phyloP scores from a whole-genome alignment of 2,797 vertebrate species.

The Megalops cyprinoides region DNA sequence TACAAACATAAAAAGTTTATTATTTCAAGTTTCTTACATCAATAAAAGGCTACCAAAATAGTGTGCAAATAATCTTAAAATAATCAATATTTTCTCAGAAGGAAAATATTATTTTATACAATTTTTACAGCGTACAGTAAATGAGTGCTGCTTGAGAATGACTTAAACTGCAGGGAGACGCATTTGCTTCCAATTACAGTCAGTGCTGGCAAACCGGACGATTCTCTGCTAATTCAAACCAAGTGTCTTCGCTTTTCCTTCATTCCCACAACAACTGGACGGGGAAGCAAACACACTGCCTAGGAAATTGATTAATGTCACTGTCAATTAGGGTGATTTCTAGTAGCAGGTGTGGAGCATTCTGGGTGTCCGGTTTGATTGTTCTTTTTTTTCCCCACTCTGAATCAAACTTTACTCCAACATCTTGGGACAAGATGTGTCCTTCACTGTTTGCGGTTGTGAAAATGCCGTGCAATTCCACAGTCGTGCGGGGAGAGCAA shows the following conservation, averaged over 20 bases:
- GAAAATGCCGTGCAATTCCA: background rate
- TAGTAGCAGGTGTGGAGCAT: slow-evolving; percentile 3
- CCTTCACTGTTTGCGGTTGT: background rate
- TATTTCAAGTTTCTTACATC: too few species aligned
- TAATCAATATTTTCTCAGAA: too few species aligned
- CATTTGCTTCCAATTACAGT: slow-evolving; percentile 17
- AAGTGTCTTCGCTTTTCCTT: background rate
- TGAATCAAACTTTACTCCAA: background rate
- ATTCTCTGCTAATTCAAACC: background rate
- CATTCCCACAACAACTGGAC: slow-evolving; percentile 10
- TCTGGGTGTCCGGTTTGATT: background rate
- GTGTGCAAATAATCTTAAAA: too few species aligned
- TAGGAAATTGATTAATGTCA: slow-evolving; percentile 2
- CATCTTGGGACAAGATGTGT: background rate
- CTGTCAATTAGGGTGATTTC: background rate
- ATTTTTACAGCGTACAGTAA: too few species aligned
- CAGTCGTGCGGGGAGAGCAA: background rate
- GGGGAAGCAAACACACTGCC: background rate
- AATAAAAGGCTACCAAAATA: too few species aligned
- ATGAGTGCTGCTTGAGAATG: background rate
- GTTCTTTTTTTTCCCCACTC: background rate
- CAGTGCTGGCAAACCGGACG: background rate
- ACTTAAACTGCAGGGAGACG: background rate
- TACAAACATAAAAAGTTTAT: background rate
- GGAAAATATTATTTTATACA: background rate